These are phyloP conservation scores for Sarcophaga carnaria DNA, from an alignment of 2,888 invertebrate species.

Conservation along the genomic window DNA sequence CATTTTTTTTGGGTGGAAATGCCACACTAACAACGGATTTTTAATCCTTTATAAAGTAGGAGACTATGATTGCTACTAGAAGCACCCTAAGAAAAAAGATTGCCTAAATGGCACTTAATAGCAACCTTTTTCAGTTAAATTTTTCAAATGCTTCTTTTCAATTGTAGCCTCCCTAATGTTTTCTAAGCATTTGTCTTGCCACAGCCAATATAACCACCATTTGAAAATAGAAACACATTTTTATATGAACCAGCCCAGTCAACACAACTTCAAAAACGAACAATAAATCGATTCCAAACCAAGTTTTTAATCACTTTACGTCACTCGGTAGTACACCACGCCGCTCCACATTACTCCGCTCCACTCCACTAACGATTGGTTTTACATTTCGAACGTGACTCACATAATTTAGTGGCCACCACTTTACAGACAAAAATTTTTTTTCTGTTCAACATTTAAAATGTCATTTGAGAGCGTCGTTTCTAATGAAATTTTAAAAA, in stretches of 20 bases:
- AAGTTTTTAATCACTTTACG: neutral
- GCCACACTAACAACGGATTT: too few relatives aligned
- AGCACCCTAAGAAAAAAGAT: too few relatives aligned
- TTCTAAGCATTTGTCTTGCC: neutral
- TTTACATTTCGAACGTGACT: constrained; percentile 63
- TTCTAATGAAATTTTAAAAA: neutral
- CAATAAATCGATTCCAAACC: neutral
- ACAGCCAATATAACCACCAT: neutral
- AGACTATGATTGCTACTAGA: too few relatives aligned
- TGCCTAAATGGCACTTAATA: too few relatives aligned
- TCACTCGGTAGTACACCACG: neutral
- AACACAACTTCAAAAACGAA: neutral
- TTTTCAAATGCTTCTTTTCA: too few relatives aligned
- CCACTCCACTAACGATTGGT: constrained; percentile 14
- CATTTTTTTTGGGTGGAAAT: too few relatives aligned
- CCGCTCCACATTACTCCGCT: constrained; percentile 24
- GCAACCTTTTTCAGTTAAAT: too few relatives aligned
- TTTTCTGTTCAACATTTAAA: neutral
- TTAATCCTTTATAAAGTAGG: too few relatives aligned
- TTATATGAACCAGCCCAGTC: neutral
- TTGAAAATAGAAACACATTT: neutral
- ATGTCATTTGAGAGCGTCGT: neutral
- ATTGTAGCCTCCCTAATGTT: neutral
- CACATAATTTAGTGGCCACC: constrained; percentile 55
- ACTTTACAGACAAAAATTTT: too few relatives aligned